Conservation (phyloP, 2,888 invertebrate genomes). For the Daptonema setosum region DNA sequence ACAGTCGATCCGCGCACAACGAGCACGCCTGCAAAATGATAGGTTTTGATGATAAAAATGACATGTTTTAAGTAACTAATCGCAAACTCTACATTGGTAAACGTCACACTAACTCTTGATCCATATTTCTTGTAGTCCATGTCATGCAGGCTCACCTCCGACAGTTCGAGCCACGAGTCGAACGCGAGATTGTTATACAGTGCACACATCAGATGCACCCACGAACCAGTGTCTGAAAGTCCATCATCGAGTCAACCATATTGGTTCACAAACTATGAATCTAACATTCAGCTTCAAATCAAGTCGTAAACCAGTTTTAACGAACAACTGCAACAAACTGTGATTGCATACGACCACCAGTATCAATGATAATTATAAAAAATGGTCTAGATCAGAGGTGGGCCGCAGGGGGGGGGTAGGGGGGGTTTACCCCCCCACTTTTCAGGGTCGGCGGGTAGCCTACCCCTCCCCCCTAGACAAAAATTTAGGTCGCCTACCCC, state of each 20-base stretch:
- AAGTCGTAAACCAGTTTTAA: too few species aligned
- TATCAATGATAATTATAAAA: too few species aligned
- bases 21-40: conserved; percentile 43
- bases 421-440: too few species aligned
- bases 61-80: neutral
- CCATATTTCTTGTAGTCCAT: neutral
- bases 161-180: neutral
- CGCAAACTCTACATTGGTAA: neutral
- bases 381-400: too few species aligned
- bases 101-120: neutral
- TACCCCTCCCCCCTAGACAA: too few species aligned
- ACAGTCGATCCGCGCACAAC: conserved; percentile 62
- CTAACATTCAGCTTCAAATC: too few species aligned
- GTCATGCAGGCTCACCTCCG: neutral
- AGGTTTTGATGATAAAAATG: neutral
- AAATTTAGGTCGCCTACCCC: too few species aligned
- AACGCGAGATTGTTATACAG: conserved; percentile 43
- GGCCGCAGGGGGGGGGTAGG: too few species aligned
- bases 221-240: conserved; percentile 31
- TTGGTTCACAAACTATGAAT: too few species aligned
- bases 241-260: neutral
- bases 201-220: conserved; percentile 94
- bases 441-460: too few species aligned
- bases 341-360: too few species aligned
- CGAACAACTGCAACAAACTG: too few species aligned